Conservation (phyloP, 2,888 invertebrate genomes). For the Metopia argyrocephala region DNA sequence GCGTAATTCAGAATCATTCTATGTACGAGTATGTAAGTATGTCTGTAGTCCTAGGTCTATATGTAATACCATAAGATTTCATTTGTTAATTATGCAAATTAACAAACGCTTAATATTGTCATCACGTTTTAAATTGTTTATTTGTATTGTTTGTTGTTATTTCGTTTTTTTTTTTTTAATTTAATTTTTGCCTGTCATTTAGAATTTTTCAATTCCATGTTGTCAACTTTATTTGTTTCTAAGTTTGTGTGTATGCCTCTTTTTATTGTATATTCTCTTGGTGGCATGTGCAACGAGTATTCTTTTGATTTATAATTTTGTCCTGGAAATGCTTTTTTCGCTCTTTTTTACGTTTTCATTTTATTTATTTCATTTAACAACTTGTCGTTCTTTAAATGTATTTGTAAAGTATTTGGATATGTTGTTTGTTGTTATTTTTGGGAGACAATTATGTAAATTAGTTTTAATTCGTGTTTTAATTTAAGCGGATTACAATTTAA, state of each 20-base stretch:
- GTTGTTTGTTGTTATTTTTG: slow-evolving; percentile 27
- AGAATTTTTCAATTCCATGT: no score
- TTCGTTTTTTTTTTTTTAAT: slow-evolving; percentile 28
- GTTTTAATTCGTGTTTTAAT: slow-evolving; percentile 75
- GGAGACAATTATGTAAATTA: slow-evolving; percentile 76
- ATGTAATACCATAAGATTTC: slow-evolving; percentile 31
- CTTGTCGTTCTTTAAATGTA: slow-evolving; percentile 3
- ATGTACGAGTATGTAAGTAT: neutral
- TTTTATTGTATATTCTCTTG: neutral
- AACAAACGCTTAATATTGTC: slow-evolving; percentile 77
- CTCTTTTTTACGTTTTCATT: slow-evolving; percentile 4
- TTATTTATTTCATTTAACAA: neutral
- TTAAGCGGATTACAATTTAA: slow-evolving; percentile 77
- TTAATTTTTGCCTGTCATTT: slow-evolving; percentile 15
- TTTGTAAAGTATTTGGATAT: slow-evolving; percentile 29
- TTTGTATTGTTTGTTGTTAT: no score
- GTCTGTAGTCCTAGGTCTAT: slow-evolving; percentile 10
- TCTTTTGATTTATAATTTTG: slow-evolving; percentile 45
- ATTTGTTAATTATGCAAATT: slow-evolving; percentile 76
- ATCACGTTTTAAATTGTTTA: slow-evolving; percentile 70
- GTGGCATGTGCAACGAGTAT: slow-evolving; percentile 26
- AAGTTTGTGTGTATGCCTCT: neutral
- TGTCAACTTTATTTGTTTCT: neutral
- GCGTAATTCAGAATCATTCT: no score
- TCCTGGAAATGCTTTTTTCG: slow-evolving; percentile 31